Evolutionary conservation across 2,113 vertebrate genomes (phyloP).

Genomic region (Eupsittula cactorum): DNA sequence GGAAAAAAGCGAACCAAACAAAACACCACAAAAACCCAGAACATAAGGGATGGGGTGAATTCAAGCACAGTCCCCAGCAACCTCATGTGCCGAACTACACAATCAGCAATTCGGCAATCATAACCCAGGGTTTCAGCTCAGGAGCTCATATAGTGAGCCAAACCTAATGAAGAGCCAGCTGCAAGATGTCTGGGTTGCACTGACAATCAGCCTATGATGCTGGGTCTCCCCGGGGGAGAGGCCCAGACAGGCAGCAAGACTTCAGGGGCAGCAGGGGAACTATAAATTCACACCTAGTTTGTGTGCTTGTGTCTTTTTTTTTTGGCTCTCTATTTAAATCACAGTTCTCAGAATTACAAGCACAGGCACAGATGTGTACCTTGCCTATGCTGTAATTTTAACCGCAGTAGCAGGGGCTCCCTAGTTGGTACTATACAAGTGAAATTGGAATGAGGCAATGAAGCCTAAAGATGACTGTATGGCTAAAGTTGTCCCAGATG

Average conservation of each 20-base stretch:
- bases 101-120: background rate
- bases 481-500: background rate
- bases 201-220: background rate
- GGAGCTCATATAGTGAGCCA: background rate
- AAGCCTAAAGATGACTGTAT: background rate
- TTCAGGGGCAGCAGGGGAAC: background rate
- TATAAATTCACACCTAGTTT: background rate
- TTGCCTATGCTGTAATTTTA: background rate
- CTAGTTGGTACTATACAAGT: background rate
- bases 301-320: background rate
- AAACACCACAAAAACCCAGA: background rate
- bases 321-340: background rate
- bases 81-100: rapidly evolving
- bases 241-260: background rate
- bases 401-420: background rate
- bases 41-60: background rate
- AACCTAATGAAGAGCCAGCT: background rate
- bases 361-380: background rate
- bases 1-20: background rate
- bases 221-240: background rate
- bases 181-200: background rate
- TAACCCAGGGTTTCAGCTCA: background rate
- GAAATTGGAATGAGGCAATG: background rate
- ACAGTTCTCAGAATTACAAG: background rate
- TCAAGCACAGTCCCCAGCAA: background rate